These are phyloP conservation scores for Pungitius pungitius DNA, from an alignment of 2,113 vertebrate species.

Conservation along the genomic window DNA sequence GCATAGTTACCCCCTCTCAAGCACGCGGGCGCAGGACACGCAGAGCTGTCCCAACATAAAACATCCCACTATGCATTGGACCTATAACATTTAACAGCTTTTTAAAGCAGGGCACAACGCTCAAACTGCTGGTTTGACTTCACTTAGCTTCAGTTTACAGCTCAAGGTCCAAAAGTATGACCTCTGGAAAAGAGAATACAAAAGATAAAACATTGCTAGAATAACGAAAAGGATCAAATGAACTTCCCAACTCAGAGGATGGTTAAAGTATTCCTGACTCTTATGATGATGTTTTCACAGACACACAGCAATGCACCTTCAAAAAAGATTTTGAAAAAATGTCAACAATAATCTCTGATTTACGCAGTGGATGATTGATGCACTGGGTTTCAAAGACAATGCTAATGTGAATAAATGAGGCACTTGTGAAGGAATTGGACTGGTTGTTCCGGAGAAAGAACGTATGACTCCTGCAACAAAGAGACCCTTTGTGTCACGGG, in stretches of 20 bases:
- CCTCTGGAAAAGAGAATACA: slow-evolving; percentile 11
- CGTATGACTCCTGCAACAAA: slow-evolving; percentile 13
- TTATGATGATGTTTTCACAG: slow-evolving; percentile 14
- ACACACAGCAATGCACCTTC: slow-evolving; percentile 20
- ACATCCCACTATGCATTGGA: slow-evolving; percentile 36
- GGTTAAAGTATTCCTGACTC: neutral
- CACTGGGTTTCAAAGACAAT: slow-evolving; percentile 50
- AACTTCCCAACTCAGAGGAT: slow-evolving; percentile 15
- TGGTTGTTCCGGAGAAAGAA: slow-evolving; percentile 18
- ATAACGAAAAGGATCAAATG: slow-evolving; percentile 3
- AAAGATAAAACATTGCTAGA: neutral
- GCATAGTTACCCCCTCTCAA: slow-evolving; percentile 4
- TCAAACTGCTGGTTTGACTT: slow-evolving; percentile 9
- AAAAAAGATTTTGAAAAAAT: neutral
- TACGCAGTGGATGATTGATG: slow-evolving; percentile 33
- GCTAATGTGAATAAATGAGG: slow-evolving; percentile 69
- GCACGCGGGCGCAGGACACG: slow-evolving; percentile 29
- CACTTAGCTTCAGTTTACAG: slow-evolving; percentile 23
- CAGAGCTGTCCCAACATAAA: slow-evolving; percentile 39
- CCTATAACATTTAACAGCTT: slow-evolving; percentile 37
- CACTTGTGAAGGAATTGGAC: slow-evolving; percentile 62
- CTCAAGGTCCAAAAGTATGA: slow-evolving; percentile 4
- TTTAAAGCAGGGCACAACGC: slow-evolving; percentile 13
- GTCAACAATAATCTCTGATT: slow-evolving; percentile 13
- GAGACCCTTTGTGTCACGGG: slow-evolving; percentile 35